These are phyloP conservation scores for Cydia fagiglandana DNA, from an alignment of 1,140 invertebrate genomes.

Conservation along the genomic window DNA sequence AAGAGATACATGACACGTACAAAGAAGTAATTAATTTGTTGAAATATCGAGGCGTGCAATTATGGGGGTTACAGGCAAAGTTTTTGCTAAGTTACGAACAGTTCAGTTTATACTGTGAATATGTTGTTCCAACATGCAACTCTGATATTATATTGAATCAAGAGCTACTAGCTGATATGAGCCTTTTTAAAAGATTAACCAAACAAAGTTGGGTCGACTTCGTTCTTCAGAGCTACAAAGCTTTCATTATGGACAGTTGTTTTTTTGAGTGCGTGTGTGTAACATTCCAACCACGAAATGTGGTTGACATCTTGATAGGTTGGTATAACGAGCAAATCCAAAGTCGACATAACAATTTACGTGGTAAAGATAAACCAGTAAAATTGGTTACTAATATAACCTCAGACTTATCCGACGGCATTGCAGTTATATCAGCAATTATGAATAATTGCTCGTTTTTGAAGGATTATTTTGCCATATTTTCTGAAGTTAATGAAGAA, in stretches of 20 bases:
- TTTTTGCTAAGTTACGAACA: conserved; percentile 69
- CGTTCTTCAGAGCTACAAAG: conserved; percentile 72
- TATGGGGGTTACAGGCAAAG: conserved; percentile 62
- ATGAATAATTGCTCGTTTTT: conserved; percentile 66
- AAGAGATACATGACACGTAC: conserved; percentile 70
- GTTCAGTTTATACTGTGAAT: conserved; percentile 60
- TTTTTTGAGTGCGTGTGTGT: conserved; percentile 69
- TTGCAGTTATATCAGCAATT: conserved; percentile 60
- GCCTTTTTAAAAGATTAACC: conserved; percentile 62
- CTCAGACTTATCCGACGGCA: conserved; percentile 62
- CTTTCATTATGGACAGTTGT: conserved; percentile 71
- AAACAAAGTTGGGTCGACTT: conserved; percentile 75
- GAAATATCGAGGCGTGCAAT: conserved; percentile 57
- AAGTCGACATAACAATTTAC: conserved; percentile 49
- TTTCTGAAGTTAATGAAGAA: conserved; percentile 51
- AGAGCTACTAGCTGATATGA: conserved; percentile 52
- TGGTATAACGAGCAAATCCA: conserved; percentile 69
- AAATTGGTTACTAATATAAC: conserved; percentile 65
- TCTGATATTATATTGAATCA: conserved; percentile 57
- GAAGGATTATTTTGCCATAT: conserved; percentile 55
- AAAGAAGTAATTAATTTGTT: conserved; percentile 64
- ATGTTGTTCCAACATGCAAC: conserved; percentile 57
- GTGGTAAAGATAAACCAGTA: conserved; percentile 44
- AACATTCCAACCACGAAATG: conserved; percentile 57
- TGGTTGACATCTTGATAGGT: conserved; percentile 55